These are phyloP conservation scores for Zaprionus davidi DNA, from an alignment of 1,140 invertebrate genomes.

Conservation along the genomic window DNA sequence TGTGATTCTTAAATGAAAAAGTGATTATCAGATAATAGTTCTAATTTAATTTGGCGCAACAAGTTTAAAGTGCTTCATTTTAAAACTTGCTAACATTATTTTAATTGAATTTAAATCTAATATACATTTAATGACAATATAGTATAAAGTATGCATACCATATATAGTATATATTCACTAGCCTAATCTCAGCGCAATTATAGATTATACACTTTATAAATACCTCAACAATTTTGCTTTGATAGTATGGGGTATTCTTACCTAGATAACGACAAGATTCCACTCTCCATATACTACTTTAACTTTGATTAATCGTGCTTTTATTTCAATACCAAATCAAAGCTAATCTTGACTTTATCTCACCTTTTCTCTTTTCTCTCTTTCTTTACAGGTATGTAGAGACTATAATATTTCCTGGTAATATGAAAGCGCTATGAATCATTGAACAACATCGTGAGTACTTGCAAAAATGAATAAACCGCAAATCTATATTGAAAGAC, in stretches of 20 bases:
- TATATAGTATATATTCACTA: background rate
- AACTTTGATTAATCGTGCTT: slow-evolving; percentile 13
- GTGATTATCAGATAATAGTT: background rate
- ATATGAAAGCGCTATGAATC: slow-evolving; percentile 24
- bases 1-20: background rate
- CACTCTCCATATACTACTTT: background rate
- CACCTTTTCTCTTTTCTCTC: background rate
- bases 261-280: background rate
- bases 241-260: background rate
- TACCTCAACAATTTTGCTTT: background rate
- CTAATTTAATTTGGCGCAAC: too few relatives aligned
- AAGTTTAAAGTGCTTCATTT: background rate
- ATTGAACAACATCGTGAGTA: slow-evolving; percentile 62
- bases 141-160: background rate
- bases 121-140: background rate
- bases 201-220: background rate
- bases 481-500: slow-evolving; percentile 36
- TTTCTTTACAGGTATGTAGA: slow-evolving; percentile 65
- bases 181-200: background rate
- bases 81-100: background rate
- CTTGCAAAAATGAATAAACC: slow-evolving; percentile 21
- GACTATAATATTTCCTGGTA: background rate
- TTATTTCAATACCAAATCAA: background rate
- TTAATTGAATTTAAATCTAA: background rate
- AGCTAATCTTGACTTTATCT: slow-evolving; percentile 21